These are phyloP conservation scores for Alligator sinensis DNA, from an alignment of 2,113 vertebrate genomes.

Conservation along the genomic window DNA sequence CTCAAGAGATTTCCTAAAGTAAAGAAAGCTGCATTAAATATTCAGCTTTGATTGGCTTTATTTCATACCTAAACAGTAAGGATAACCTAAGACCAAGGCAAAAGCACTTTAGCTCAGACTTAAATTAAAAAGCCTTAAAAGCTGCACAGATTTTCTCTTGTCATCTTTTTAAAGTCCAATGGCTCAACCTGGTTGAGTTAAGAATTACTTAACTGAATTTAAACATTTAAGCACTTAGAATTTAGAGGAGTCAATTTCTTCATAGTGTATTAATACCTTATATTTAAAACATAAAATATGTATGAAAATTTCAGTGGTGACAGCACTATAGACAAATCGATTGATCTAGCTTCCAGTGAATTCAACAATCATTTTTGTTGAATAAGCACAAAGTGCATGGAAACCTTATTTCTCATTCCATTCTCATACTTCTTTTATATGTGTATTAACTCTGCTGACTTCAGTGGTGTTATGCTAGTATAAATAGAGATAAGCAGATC, in stretches of 20 bases:
- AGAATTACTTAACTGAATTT: slow-evolving; percentile 24
- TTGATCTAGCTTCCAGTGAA: not conserved
- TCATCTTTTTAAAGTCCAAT: slow-evolving; percentile 28
- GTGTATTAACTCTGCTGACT: too few species aligned
- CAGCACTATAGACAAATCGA: not conserved
- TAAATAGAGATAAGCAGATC: not conserved
- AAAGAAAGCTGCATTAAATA: too few species aligned
- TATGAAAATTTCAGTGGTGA: too few species aligned
- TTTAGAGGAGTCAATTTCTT: slow-evolving; percentile 35
- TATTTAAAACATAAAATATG: too few species aligned
- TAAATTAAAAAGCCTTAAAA: too few species aligned
- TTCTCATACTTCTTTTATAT: not conserved
- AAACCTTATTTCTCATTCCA: not conserved
- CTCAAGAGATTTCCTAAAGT: too few species aligned
- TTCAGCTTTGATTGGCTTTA: too few species aligned
- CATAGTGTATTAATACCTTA: not conserved
- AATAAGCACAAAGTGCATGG: not conserved
- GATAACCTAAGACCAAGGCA: too few species aligned
- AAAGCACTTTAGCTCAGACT: too few species aligned
- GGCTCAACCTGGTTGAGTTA: slow-evolving; percentile 42
- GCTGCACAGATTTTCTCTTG: too few species aligned
- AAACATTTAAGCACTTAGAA: not conserved
- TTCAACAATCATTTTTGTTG: not conserved
- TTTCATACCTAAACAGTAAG: too few species aligned
- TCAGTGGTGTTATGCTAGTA: not conserved